Conservation (phyloP, 2,797 vertebrate species). For the Podargus strigoides region DNA sequence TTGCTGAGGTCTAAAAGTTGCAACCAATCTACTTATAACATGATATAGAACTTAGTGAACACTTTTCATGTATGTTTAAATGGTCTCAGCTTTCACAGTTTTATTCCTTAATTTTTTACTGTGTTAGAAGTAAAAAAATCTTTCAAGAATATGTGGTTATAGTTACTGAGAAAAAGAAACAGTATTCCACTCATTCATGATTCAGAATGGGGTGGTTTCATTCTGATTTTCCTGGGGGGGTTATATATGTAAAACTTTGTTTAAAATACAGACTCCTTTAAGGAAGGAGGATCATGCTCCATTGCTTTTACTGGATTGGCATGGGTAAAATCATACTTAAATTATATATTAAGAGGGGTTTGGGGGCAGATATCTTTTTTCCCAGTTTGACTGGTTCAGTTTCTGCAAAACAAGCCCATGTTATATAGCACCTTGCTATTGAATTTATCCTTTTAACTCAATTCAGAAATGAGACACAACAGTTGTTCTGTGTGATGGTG, state of each 20-base stretch:
- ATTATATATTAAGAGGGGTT: background rate
- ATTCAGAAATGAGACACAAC: background rate
- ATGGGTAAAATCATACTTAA: background rate
- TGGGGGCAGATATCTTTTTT: background rate
- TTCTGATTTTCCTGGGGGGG: background rate
- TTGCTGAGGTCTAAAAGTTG: background rate
- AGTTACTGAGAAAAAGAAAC: background rate
- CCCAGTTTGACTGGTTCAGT: background rate
- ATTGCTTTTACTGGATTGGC: background rate
- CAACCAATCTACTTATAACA: fast-evolving
- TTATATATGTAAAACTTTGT: background rate
- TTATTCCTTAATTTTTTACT: background rate
- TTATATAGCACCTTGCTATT: background rate
- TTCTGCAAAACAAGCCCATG: background rate
- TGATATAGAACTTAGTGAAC: background rate
- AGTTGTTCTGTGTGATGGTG: background rate
- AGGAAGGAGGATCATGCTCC: background rate
- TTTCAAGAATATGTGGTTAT: background rate
- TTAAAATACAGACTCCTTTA: background rate
- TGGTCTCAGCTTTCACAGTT: background rate
- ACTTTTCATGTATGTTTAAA: background rate
- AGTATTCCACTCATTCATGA: background rate
- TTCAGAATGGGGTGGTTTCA: background rate
- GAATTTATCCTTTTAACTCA: background rate
- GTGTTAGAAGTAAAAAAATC: background rate